Percentiles rank a stretch among this genome's conserved stretches.
Conservation (phyloP, 2,113 vertebrate species). For the Microtus montanus region DNA sequence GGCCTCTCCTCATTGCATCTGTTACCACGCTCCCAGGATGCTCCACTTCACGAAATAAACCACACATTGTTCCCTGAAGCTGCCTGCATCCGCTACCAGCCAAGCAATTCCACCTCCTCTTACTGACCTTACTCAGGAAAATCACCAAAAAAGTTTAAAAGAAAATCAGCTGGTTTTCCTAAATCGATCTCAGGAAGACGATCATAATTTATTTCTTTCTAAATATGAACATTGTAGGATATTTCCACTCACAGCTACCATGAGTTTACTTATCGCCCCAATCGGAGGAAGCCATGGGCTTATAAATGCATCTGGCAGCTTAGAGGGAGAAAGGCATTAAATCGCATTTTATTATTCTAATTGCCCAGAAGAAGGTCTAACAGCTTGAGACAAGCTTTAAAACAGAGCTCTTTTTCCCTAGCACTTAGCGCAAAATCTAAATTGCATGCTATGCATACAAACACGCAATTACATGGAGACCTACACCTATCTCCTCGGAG, state of each 20-base stretch:
- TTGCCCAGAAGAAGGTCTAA: constrained; percentile 76
- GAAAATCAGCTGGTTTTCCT: constrained; percentile 38
- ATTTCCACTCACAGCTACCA: constrained; percentile 60
- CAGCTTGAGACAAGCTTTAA: constrained; percentile 79
- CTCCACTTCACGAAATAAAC: neutral
- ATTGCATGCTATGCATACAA: constrained; percentile 69
- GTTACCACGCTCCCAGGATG: constrained; percentile 3
- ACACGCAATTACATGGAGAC: constrained; percentile 72
- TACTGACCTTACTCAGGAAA: constrained; percentile 36
- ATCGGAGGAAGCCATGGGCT: constrained; percentile 57
- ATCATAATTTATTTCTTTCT: constrained; percentile 69
- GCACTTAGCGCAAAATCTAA: constrained; percentile 76
- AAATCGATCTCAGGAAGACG: constrained; percentile 60
- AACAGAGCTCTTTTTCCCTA: constrained; percentile 43
- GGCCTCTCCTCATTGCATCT: neutral
- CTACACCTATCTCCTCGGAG: constrained; percentile 61
- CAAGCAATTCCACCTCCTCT: constrained; percentile 31
- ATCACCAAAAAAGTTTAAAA: neutral
- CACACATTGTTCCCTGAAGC: constrained; percentile 22
- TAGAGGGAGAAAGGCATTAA: constrained; percentile 68
- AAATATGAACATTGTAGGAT: constrained; percentile 73
- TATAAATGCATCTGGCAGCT: constrained; percentile 64
- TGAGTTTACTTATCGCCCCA: constrained; percentile 65
- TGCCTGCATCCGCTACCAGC: constrained; percentile 37
- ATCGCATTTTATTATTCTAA: constrained; percentile 78